A percentile compares a stretch with the other conserved stretches of the same genome.
Evolutionary conservation across 1,140 invertebrate species (phyloP).

Genomic region (Drosophila sp.): DNA sequence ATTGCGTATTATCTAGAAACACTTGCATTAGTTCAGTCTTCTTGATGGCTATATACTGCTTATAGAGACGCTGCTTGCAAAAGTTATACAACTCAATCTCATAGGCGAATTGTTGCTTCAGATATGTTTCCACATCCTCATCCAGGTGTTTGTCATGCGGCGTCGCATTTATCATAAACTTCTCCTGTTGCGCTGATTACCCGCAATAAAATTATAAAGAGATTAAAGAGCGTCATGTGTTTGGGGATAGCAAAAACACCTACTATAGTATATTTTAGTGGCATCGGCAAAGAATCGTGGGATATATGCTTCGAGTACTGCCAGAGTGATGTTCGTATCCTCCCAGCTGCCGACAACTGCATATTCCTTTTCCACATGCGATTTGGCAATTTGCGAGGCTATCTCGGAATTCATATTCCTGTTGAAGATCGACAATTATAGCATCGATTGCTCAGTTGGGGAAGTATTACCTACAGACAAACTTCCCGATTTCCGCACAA

Average conservation of each 20-base stretch:
- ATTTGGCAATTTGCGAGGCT: constrained; percentile 92
- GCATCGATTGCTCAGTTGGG: neutral
- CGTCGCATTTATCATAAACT: constrained; percentile 88
- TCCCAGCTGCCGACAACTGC: constrained; percentile 94
- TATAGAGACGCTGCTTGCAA: constrained; percentile 92
- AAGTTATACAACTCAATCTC: constrained; percentile 97
- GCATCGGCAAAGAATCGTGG: constrained; percentile 93
- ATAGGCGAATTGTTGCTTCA: constrained; percentile 64
- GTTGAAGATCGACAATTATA: constrained; percentile 39
- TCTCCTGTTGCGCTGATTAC: constrained; percentile 51
- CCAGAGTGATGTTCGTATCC: constrained; percentile 93
- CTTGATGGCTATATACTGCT: constrained; percentile 90
- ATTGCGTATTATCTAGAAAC: neutral
- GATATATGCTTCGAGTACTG: constrained; percentile 93
- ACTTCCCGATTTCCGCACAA: constrained; percentile 91
- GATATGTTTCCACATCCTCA: constrained; percentile 64
- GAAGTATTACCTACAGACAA: constrained; percentile 66
- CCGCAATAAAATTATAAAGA: constrained; percentile 90
- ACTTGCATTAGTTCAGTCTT: constrained; percentile 23
- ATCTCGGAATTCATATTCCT: constrained; percentile 93
- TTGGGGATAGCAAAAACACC: constrained; percentile 28
- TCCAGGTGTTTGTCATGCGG: constrained; percentile 70
- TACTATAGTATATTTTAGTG: constrained; percentile 80
- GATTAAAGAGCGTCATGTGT: neutral
- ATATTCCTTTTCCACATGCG: constrained; percentile 93